These are phyloP conservation scores for Andrena bicolor DNA, from an alignment of 2,888 invertebrate species.

Conservation along the genomic window DNA sequence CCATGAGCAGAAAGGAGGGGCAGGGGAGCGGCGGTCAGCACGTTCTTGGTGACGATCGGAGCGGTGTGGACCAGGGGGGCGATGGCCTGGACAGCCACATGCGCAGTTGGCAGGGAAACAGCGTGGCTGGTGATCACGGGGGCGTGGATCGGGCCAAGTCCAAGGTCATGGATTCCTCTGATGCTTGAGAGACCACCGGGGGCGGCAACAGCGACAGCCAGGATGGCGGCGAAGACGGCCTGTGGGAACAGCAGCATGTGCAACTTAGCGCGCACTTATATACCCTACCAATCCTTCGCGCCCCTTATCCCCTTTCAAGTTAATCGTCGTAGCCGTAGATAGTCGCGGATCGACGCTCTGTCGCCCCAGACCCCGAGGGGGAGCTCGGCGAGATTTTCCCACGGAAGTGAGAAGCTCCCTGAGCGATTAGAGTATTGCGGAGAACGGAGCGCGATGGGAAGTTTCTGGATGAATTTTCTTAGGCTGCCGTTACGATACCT, in stretches of 20 bases:
- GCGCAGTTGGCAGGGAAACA: slow-evolving; percentile 76
- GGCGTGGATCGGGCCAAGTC: slow-evolving; percentile 80
- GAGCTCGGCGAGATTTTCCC: slow-evolving; percentile 27
- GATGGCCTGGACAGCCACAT: slow-evolving; percentile 81
- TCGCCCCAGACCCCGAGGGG: not conserved
- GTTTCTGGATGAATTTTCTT: no score
- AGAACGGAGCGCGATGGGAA: no score
- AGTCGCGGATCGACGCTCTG: not conserved
- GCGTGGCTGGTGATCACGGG: slow-evolving; percentile 79
- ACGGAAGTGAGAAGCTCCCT: no score
- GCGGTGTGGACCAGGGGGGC: slow-evolving; percentile 83
- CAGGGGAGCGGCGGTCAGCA: slow-evolving; percentile 74
- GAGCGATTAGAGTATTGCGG: not conserved
- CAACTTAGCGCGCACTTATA: slow-evolving; percentile 21
- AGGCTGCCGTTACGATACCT: no score
- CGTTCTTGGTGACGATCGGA: slow-evolving; percentile 82
- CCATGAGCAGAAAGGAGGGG: slow-evolving; percentile 64
- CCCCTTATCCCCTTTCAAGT: not conserved
- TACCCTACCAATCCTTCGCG: not conserved
- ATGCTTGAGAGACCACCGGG: slow-evolving; percentile 86
- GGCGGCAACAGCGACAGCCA: slow-evolving; percentile 85
- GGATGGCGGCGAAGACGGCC: slow-evolving; percentile 82
- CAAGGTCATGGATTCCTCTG: slow-evolving; percentile 71
- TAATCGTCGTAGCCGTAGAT: slow-evolving; percentile 9
- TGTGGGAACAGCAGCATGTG: slow-evolving; percentile 64